Evolutionary conservation across 2,797 vertebrate genomes (phyloP).

Genomic region (Gambusia yucatana): DNA sequence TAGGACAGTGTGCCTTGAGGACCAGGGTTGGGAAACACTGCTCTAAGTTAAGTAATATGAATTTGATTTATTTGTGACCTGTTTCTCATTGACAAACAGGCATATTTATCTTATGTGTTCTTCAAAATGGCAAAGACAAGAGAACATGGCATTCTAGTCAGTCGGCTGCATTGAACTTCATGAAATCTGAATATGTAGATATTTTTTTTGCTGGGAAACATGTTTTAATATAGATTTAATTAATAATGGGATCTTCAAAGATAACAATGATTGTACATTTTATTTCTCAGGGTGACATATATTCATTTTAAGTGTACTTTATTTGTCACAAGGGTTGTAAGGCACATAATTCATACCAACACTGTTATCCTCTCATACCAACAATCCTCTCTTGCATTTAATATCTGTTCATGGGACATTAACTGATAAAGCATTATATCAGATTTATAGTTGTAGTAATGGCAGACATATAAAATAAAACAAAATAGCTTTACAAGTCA

Average conservation of each 20-base stretch:
- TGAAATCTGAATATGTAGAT: neutral
- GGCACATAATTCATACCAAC: neutral
- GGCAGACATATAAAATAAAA: slow-evolving; percentile 25
- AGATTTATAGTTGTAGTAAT: slow-evolving; percentile 23
- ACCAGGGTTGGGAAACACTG: too few species aligned
- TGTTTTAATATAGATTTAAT: neutral
- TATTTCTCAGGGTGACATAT: neutral
- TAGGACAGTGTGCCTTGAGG: too few species aligned
- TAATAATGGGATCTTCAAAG: neutral
- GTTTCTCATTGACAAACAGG: neutral
- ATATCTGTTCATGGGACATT: slow-evolving; percentile 24
- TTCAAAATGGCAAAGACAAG: neutral
- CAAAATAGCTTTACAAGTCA: slow-evolving; percentile 28
- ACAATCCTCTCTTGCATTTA: neutral
- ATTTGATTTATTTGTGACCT: neutral
- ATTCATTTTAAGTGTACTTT: neutral
- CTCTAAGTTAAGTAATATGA: neutral
- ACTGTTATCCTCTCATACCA: slow-evolving; percentile 8
- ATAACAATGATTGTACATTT: neutral
- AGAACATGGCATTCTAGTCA: neutral
- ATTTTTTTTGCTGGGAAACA: neutral
- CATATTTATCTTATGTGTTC: neutral
- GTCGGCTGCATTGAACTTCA: neutral
- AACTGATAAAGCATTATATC: slow-evolving; percentile 24
- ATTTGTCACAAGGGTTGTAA: slow-evolving; percentile 12